These are phyloP conservation scores for Meriones unguiculatus DNA, from an alignment of 2,113 vertebrate species.

Conservation along the genomic window DNA sequence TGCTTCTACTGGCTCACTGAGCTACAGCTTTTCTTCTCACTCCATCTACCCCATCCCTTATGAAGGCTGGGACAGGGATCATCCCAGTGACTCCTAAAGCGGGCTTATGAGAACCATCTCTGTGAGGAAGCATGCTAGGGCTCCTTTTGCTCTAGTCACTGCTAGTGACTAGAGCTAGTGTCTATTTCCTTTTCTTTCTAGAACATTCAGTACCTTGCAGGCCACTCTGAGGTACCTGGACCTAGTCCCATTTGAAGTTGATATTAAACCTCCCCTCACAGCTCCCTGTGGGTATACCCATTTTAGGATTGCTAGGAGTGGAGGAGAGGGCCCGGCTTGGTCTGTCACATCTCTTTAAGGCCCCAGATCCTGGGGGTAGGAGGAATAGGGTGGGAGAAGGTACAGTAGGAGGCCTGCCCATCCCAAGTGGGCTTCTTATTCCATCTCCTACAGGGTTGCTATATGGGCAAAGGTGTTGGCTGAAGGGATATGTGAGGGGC, in stretches of 20 bases:
- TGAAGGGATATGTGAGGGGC: not conserved
- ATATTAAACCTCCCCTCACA: not conserved
- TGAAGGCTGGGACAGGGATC: not conserved
- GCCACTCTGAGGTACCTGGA: not conserved
- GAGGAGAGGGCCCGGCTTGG: not conserved
- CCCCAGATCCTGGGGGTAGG: not conserved
- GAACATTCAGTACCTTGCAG: not conserved
- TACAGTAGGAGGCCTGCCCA: not conserved
- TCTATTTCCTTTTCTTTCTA: not conserved
- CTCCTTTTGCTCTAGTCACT: not conserved
- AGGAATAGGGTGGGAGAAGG: not conserved
- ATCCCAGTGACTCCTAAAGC: fast-evolving
- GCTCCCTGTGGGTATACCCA: not conserved
- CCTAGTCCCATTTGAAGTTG: fast-evolving
- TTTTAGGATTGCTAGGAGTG: not conserved
- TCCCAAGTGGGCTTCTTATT: not conserved
- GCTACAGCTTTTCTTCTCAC: no score
- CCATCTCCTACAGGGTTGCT: not conserved
- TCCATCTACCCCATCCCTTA: fast-evolving
- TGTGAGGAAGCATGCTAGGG: fast-evolving
- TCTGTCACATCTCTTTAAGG: not conserved
- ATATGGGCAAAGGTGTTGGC: not conserved
- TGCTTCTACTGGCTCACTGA: fast-evolving
- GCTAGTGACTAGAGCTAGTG: not conserved
- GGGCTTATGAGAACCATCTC: fast-evolving